Evolutionary conservation across 1,140 invertebrate genomes (phyloP).

Genomic region (Drosophila sulfurigaster): DNA sequence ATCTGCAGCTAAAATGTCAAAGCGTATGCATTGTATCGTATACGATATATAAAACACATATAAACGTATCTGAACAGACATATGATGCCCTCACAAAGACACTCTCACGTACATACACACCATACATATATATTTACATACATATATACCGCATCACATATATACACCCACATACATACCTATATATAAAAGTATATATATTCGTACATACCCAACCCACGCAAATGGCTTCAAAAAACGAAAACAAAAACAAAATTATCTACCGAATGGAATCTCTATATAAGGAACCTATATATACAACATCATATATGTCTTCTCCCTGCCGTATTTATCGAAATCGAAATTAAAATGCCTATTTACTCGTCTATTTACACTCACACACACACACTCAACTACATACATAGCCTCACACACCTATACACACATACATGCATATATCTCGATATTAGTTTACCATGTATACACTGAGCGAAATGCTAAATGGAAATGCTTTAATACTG

Average conservation of each 20-base stretch:
- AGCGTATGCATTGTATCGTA: conserved; percentile 14
- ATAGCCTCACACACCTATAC: conserved; percentile 21
- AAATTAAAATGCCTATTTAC: conserved; percentile 68
- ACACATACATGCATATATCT: conserved; percentile 52
- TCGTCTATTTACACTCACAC: conserved; percentile 56
- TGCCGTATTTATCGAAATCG: conserved; percentile 40
- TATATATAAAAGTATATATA: conserved; percentile 18
- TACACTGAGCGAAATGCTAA: conserved; percentile 77
- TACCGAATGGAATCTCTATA: conserved; percentile 37
- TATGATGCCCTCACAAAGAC: conserved; percentile 54
- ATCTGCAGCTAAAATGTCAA: conserved; percentile 53
- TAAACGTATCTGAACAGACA: conserved; percentile 78
- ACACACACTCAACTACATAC: conserved; percentile 21
- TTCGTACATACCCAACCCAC: conserved; percentile 32
- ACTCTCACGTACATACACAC: conserved; percentile 28
- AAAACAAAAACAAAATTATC: conserved; percentile 21
- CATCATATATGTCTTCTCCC: conserved; percentile 25
- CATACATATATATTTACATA: conserved; percentile 21
- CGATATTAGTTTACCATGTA: conserved; percentile 69
- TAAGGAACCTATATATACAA: conserved; percentile 19
- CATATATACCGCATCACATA: conserved; percentile 34
- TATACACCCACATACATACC: conserved; percentile 21
- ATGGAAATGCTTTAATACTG: conserved; percentile 79
- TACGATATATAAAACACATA: conserved; percentile 32
- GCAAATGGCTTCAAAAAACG: conserved; percentile 53